Conservation (phyloP, 2,797 vertebrate species). For the Petrocephalus sullivani region DNA sequence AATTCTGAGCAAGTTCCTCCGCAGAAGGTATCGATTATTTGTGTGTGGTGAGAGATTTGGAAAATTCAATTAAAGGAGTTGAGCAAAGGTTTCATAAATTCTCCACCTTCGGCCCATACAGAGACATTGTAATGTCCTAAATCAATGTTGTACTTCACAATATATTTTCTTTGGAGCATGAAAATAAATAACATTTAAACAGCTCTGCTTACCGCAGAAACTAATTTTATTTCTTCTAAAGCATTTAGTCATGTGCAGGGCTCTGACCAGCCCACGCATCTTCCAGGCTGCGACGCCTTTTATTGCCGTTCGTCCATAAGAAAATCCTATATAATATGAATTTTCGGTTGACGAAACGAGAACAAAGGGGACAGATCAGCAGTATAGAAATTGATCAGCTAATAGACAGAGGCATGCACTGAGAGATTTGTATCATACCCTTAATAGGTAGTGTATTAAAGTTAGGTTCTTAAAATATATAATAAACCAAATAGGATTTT, state of each 20-base stretch:
- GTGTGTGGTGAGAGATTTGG: conserved; percentile 99
- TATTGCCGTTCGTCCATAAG: conserved; percentile 89
- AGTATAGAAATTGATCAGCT: conserved; percentile 99
- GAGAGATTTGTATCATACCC: conserved; percentile 99
- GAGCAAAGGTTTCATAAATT: conserved; percentile 99
- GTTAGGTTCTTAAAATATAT: conserved; percentile 92
- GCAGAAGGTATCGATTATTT: conserved; percentile 99
- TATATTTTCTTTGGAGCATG: conserved; percentile 99
- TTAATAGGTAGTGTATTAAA: conserved; percentile 99
- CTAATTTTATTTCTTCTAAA: conserved; percentile 92
- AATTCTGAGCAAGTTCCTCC: conserved; percentile 98
- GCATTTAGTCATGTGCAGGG: conserved; percentile 78
- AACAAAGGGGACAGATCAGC: conserved; percentile 88
- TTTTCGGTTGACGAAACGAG: conserved; percentile 97
- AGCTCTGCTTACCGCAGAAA: conserved; percentile 99
- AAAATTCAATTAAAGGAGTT: conserved; percentile 99
- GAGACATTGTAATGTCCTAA: conserved; percentile 94
- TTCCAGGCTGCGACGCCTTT: conserved; percentile 78
- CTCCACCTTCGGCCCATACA: conserved; percentile 75
- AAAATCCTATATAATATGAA: conserved; percentile 92
- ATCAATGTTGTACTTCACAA: conserved; percentile 99
- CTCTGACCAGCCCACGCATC: conserved; percentile 73
- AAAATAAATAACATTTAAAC: conserved; percentile 99
- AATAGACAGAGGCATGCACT: conserved; percentile 81
- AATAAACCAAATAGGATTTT: conserved; percentile 67